Conservation (phyloP, 2,888 invertebrate species). For the Dicyrtomina minuta region DNA sequence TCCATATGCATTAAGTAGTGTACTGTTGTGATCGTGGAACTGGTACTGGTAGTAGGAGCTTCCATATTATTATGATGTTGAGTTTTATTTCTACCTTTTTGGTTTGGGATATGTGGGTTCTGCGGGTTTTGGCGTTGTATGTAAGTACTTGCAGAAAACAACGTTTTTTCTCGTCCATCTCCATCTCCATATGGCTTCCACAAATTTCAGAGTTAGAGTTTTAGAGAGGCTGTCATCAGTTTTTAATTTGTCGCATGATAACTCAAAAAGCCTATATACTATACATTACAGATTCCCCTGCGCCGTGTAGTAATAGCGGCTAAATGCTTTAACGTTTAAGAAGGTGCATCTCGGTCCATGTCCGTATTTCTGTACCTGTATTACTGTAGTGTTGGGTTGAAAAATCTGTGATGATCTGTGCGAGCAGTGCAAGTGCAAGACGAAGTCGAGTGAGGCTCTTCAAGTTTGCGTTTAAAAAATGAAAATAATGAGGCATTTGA, state of each 20-base stretch:
- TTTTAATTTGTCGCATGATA: constrained; percentile 20
- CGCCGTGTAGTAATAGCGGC: not conserved
- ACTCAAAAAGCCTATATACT: not conserved
- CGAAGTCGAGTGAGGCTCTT: no score
- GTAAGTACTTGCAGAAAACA: not conserved
- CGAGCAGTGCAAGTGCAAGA: not conserved
- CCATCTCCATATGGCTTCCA: constrained; percentile 4
- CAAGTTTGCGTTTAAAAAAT: no score
- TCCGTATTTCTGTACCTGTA: not conserved
- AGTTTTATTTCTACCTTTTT: no score
- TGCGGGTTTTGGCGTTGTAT: not conserved
- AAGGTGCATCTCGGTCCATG: not conserved
- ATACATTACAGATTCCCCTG: not conserved
- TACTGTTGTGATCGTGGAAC: no score
- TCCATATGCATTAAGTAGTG: no score
- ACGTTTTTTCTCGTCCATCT: not conserved
- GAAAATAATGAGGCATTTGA: constrained; percentile 28
- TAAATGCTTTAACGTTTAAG: not conserved
- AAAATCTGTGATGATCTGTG: not conserved
- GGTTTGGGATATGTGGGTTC: no score
- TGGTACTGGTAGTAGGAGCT: no score
- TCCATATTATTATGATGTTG: no score
- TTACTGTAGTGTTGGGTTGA: not conserved
- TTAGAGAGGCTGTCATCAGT: constrained; percentile 22
- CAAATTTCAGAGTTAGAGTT: no score